Percentiles rank a stretch among this genome's conserved stretches.
These are phyloP conservation scores for Ceratosolen fusciceps DNA, from an alignment of 1,140 invertebrate genomes.

Conservation along the genomic window DNA sequence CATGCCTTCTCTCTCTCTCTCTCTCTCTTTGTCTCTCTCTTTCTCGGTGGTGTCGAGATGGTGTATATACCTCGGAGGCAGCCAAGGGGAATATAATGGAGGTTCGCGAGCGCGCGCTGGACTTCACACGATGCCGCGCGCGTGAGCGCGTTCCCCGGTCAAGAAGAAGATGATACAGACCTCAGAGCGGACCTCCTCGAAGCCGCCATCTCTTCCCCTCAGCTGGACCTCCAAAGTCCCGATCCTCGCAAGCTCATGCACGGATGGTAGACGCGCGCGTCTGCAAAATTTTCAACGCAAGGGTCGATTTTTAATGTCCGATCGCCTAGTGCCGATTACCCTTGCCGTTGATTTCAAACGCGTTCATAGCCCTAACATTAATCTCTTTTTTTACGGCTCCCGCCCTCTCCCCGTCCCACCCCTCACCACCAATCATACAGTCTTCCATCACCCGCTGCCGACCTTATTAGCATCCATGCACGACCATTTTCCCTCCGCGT, in stretches of 20 bases:
- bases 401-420: too few species aligned
- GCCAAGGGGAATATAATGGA: constrained; percentile 67
- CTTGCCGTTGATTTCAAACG: neutral
- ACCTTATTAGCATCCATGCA: constrained; percentile 2
- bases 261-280: too few species aligned
- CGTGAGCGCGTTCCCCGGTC: constrained; percentile 56
- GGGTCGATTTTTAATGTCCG: constrained; percentile 22
- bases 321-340: constrained; percentile 15
- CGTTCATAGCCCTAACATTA: neutral
- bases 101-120: constrained; percentile 50
- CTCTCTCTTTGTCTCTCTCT: neutral
- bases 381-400: constrained; percentile 11
- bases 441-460: neutral
- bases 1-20: neutral
- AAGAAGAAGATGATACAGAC: constrained; percentile 66
- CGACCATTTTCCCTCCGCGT: neutral
- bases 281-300: constrained; percentile 9
- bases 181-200: constrained; percentile 61
- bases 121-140: constrained; percentile 72
- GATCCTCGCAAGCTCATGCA: neutral
- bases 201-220: constrained; percentile 32
- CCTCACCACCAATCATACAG: too few species aligned
- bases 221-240: constrained; percentile 7
- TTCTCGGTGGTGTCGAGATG: constrained; percentile 53
- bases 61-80: constrained; percentile 65